Conservation (phyloP, 53 echinoderm and acorn worm species). For the Stichopus horrens region DNA sequence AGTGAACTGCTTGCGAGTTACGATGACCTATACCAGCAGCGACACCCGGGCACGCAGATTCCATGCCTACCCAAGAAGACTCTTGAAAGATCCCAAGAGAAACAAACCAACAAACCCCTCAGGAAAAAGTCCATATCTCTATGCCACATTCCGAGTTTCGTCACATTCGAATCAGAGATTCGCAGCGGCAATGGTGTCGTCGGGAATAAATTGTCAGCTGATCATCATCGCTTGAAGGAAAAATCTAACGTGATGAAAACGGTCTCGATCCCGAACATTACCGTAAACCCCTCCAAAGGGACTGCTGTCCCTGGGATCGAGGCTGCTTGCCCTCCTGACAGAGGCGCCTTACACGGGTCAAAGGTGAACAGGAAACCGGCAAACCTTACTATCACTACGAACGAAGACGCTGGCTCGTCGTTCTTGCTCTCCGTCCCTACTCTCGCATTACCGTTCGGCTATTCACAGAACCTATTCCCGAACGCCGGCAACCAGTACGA, state of each 20-base stretch:
- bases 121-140: slow-evolving; percentile 31
- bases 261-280: slow-evolving; percentile 26
- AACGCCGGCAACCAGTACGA: slow-evolving; percentile 14
- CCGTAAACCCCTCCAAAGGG: background rate
- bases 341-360: background rate
- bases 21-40: background rate
- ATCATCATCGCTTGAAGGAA: background rate
- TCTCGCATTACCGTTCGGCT: slow-evolving; percentile 18
- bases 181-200: background rate
- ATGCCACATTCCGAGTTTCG: background rate
- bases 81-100: background rate
- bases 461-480: slow-evolving; percentile 27
- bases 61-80: background rate
- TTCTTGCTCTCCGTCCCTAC: slow-evolving; percentile 20
- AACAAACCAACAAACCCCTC: background rate
- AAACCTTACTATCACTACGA: background rate
- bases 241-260: background rate
- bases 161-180: background rate
- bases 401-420: background rate
- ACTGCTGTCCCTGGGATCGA: background rate
- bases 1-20: background rate
- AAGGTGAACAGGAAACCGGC: background rate
- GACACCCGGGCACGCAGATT: background rate
- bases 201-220: background rate
- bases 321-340: background rate